Percentiles rank a stretch among this genome's conserved stretches.
phyloP scores from a whole-genome alignment of 2,113 vertebrate species.

The Andinoacara biseriatus region DNA sequence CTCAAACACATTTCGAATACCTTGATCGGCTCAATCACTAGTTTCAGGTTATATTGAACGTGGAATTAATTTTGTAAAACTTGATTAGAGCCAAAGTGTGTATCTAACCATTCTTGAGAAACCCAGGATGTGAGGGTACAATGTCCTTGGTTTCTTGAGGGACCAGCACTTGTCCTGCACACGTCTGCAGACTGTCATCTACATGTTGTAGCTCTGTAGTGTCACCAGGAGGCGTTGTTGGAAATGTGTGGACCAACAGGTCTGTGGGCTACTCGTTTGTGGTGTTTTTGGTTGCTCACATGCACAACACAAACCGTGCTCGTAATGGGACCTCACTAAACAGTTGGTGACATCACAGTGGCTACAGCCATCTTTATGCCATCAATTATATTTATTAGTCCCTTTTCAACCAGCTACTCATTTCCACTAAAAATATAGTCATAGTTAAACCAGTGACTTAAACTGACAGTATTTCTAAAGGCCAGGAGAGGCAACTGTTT shows the following conservation, averaged over 20 bases:
- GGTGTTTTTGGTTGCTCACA: not conserved
- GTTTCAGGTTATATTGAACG: not conserved
- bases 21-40: not conserved
- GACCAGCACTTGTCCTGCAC: not conserved
- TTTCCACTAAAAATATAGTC: not conserved
- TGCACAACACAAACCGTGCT: not conserved
- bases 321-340: not conserved
- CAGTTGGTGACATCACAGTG: not conserved
- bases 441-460: not conserved
- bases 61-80: not conserved
- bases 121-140: not conserved
- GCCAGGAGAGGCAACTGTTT: not conserved
- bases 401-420: not conserved
- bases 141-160: not conserved
- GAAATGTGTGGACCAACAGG: not conserved
- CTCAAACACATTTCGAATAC: not conserved
- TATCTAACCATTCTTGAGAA: no score
- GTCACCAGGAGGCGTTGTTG: not conserved
- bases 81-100: not conserved
- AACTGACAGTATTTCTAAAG: not conserved
- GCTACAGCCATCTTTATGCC: not conserved
- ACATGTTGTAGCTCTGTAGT: not conserved
- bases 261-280: not conserved
- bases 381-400: not conserved
- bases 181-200: not conserved